Evolutionary conservation across 2,113 vertebrate species (phyloP).

Genomic region (Lynx canadensis): DNA sequence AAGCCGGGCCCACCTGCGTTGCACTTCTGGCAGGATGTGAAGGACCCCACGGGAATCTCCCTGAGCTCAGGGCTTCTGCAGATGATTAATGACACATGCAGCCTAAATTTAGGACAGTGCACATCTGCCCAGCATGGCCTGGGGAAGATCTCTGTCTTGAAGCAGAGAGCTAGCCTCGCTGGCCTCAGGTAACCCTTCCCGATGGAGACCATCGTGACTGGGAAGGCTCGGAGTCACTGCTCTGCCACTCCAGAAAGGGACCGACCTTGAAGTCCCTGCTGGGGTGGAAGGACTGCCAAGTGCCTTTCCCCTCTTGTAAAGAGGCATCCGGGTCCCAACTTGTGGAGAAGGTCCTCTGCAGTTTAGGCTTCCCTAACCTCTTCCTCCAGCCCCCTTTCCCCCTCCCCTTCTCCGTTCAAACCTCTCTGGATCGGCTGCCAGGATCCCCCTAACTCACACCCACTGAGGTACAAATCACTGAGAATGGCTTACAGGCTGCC

Average conservation of each 20-base stretch:
- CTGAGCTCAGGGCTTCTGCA: not conserved
- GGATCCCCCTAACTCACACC: not conserved
- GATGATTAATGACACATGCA: not conserved
- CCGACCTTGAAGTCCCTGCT: not conserved
- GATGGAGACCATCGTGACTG: not conserved
- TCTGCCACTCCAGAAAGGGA: not conserved
- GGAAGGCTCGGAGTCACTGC: not conserved
- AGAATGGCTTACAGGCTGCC: not conserved
- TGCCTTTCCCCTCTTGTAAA: not conserved
- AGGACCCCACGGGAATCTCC: not conserved
- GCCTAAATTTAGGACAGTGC: not conserved
- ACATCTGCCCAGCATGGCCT: not conserved
- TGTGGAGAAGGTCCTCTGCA: not conserved
- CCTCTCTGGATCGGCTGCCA: not conserved
- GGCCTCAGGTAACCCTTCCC: conserved; percentile 8
- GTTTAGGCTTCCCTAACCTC: not conserved
- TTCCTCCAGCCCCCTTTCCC: not conserved
- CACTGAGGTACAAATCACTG: not conserved
- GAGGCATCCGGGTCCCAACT: too few species aligned
- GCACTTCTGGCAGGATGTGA: not conserved
- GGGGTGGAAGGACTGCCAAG: rapidly evolving
- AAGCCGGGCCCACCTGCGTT: not conserved
- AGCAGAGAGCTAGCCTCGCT: not conserved
- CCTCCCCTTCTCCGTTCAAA: not conserved
- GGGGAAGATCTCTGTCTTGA: not conserved